Percentiles rank a stretch among this genome's conserved stretches.
phyloP scores from a whole-genome alignment of 2,113 vertebrate genomes.

The Anolis carolinensis region DNA sequence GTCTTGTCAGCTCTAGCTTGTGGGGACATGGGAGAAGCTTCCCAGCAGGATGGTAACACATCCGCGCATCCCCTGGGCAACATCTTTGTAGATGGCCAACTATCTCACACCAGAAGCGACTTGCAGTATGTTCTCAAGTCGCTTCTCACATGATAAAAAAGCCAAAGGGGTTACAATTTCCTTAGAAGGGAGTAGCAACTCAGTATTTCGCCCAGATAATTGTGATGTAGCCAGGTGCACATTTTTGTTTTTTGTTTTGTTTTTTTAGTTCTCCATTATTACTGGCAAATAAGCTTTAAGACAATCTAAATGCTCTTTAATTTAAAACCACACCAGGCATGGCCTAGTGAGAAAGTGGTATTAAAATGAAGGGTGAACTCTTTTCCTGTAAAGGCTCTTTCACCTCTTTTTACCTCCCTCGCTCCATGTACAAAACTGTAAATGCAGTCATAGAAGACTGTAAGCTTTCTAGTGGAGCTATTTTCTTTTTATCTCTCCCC shows the following conservation, averaged over 20 bases:
- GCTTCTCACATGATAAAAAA: no score
- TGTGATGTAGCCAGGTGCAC: neutral
- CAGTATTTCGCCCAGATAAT: neutral
- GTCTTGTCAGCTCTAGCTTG: no score
- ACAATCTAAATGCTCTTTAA: neutral
- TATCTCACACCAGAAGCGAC: no score
- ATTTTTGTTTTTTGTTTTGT: no score
- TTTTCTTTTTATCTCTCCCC: fast-evolving
- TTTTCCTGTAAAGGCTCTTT: neutral
- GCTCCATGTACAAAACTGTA: neutral
- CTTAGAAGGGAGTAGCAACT: neutral
- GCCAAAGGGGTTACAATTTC: neutral
- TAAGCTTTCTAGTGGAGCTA: neutral
- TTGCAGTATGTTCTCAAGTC: no score
- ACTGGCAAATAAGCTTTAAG: neutral
- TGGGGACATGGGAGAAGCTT: no score
- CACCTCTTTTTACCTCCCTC: neutral
- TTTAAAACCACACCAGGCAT: neutral
- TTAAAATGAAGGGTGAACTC: neutral
- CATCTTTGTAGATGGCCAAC: no score
- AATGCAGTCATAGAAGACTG: neutral
- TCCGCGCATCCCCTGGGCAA: no score
- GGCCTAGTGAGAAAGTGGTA: neutral
- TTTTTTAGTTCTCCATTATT: neutral
- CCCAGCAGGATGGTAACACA: no score